Evolutionary conservation across 2,113 vertebrate genomes (phyloP), one percentile per base, ranked within the genome.

Genomic region (Panthera tigris): DNA sequence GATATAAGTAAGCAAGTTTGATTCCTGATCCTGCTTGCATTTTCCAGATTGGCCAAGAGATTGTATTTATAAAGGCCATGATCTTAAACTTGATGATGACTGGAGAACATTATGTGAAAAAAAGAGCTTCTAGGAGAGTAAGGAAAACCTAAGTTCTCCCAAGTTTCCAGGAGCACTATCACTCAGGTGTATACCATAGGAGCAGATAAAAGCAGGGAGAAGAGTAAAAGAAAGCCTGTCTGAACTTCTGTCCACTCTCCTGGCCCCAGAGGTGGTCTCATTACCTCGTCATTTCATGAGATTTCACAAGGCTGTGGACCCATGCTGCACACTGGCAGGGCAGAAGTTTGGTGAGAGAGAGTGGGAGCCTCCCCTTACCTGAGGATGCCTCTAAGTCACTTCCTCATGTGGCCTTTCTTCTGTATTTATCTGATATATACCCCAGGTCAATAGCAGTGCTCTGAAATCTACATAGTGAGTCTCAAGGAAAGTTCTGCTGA

Each of bases 21-120:
- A 48, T 80, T 66, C 41, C n/a, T 83, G 14, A 57, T 36, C 41
- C 71, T 13, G 2, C 27, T 89, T 90, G 89, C 18, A 86, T 66
- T 96, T 83, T 61, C 82, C 65, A 92, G 65, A 82, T 36, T 92
- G 73, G 19, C 52, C 63, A 63, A 95, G 74, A 79, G 61, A 68
- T 3, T 76, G 25, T 15, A 57, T 74, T 78, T 84, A 69, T 15
- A 85, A 84, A 89, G 55, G 1, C 69, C 50, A 14, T 25, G 29
- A 88, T 92, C 69, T 71, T 78, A 92, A 86, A 66, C 61, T 21
- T 83, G 50, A 69, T 55, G 55, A 74, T 41, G 36, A 95, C 41
- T 16, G 25, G 6, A 83, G 76, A 87, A 39, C 52, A 31, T 23
- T 50, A 15, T 19, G 48, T 41, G 11, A 18, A 36, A 68, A 71